Conservation (phyloP, 2,888 invertebrate species). For the Bruchidius siliquastri region DNA sequence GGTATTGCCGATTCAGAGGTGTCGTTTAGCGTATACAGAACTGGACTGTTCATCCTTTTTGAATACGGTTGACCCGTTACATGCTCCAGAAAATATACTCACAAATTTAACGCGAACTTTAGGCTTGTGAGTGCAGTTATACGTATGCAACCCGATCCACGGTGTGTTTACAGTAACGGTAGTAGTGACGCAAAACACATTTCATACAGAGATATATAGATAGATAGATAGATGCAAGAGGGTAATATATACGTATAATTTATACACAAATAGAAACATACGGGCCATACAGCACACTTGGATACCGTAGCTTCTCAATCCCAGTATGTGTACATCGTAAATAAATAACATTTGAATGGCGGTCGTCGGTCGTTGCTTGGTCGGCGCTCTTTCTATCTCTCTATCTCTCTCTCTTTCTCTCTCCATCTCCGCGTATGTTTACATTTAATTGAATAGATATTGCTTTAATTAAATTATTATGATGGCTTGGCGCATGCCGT, state of each 20-base stretch:
- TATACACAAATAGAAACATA: background rate
- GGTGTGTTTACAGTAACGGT: background rate
- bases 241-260: background rate
- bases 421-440: constrained; percentile 19
- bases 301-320: background rate
- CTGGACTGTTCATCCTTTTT: too few species aligned
- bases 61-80: too few species aligned
- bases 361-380: background rate
- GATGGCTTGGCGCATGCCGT: constrained; percentile 14
- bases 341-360: background rate
- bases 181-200: background rate
- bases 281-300: background rate
- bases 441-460: constrained; percentile 36
- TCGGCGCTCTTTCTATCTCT: background rate
- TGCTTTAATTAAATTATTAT: constrained; percentile 43
- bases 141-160: background rate
- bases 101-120: too few species aligned
- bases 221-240: background rate
- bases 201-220: background rate
- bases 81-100: too few species aligned
- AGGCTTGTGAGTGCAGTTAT: too few species aligned
- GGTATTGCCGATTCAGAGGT: too few species aligned
- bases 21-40: too few species aligned
- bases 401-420: background rate
- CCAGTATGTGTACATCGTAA: background rate